Base-by-base conservation (phyloP, 35 echinoderm and acorn worm genomes). In the Apostichopus parvimensis region DNA sequence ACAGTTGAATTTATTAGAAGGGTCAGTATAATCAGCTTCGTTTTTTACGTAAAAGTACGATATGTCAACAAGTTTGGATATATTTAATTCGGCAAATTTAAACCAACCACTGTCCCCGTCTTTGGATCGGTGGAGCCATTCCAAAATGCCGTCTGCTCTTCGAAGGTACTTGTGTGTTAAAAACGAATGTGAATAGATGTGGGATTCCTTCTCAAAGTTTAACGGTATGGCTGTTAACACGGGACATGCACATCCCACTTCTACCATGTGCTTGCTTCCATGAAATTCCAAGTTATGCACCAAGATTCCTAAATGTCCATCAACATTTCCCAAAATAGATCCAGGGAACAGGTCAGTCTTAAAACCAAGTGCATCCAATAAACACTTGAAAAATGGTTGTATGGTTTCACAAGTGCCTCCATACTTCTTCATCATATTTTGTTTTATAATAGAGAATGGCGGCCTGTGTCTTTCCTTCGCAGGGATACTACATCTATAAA, bases 141-240 rank as follows among this genome's bases (percentile, higher is more conserved):
- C 71, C 71, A 75, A 6, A 75, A 75, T 75, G 71, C 71, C 71
- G 71, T 75, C 71, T 75, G 71, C 17, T 75, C 71, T 75, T 75
- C 20, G 71, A 18, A 75, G 6, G 71, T 20, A 75, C n/a, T 75
- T 75, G 71, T 75, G 17, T 18, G 6, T 75, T 18, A 68, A 68
- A 68, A 68, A 68, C 11, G 64, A 68, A 1, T 68, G 11, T 9
- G 9, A 68, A 68, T 68, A 68, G 0, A 10, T 9, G 2, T 11
- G 64, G 64, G 64, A 68, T 68, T 68, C 64, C 64, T 22, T 18
- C 7, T 22, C 20, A 22, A 75, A 75, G 21, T 14, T 75, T 75
- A 75, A 75, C 71, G 71, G 71, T 20, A 75, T 75, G 6, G 71
- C 71, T 75, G 71, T 75, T 18, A 75, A 75, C 71, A n/a, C 17